A percentile compares a stretch with the other conserved stretches of the same genome.
Conservation (phyloP, 2,888 invertebrate genomes). For the Toxonevra muliebris region DNA sequence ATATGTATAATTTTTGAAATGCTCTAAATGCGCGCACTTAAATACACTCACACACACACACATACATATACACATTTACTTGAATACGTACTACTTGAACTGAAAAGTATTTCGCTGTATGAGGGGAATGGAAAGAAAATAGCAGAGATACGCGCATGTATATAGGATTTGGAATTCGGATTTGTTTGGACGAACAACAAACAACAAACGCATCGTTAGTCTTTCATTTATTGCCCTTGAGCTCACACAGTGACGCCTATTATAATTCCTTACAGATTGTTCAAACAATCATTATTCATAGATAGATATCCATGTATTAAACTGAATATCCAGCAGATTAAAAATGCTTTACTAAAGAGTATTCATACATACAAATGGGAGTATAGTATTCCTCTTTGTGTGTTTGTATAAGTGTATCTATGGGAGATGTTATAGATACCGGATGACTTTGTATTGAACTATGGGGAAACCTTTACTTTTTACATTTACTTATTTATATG, state of each 20-base stretch:
- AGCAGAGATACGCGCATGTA: not conserved
- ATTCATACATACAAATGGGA: not conserved
- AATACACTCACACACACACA: not conserved
- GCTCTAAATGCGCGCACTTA: constrained; percentile 31
- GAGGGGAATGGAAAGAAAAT: not conserved
- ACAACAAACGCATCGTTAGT: constrained; percentile 24
- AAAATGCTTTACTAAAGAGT: constrained; percentile 7
- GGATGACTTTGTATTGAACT: no score
- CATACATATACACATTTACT: constrained; percentile 4
- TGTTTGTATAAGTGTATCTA: no score
- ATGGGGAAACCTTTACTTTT: no score
- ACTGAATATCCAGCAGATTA: constrained; percentile 2
- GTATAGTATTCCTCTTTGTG: no score
- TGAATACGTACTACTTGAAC: not conserved
- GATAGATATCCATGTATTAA: not conserved
- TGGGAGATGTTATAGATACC: no score
- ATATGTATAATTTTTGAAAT: constrained; percentile 51
- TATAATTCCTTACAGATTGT: constrained; percentile 22
- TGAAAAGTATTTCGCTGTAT: no score
- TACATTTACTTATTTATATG: no score
- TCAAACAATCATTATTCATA: constrained; percentile 26
- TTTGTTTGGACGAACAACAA: constrained; percentile 8
- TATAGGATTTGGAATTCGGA: constrained; percentile 2
- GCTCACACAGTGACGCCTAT: constrained; percentile 9
- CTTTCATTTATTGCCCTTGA: constrained; percentile 17